Base-by-base conservation (phyloP, 2,888 invertebrate genomes). In the Amiota mariae region DNA sequence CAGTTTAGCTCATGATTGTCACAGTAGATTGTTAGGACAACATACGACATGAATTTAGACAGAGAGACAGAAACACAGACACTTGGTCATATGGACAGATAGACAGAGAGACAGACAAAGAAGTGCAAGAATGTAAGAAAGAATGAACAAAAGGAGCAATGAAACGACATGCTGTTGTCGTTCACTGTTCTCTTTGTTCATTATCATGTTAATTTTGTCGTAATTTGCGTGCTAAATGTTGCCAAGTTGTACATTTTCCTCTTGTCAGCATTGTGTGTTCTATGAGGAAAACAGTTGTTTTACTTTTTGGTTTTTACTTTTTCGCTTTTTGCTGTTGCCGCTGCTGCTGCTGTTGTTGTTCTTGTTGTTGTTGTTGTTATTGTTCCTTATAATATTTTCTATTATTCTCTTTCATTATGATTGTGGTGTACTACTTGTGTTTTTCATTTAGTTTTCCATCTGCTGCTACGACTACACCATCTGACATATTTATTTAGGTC, bases 181-280 rank as follows among this genome's bases (percentile, higher is more conserved):
- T 59, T 59, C 59, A 72, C 63, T 72, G 46, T 66, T 63, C 12
- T 13, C 64, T 48, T 51, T 66, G 59, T 85, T 84, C 85, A 84
- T 84, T 84, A 85, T 84, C 85, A 84, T 84, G 85, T 85, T 84
- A 84, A 84, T 84, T 84, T 84, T 85, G 84, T 81, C 84, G 84
- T 84, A 84, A 84, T 84, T 84, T 84, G 84, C 84, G 79, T 82
- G 84, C 85, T 85, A 84, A 84, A 84, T 85, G 84, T 84, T 84
- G 84, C 85, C 84, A 84, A 85, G 81, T 71, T 77, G 77, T 79
- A 79, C 77, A 36, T 80, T 80, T 78, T 70, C 81, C 80, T 82
- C 13, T 49, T 51, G 15, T 48, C 49, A 11, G 54, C 54, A 54
- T 24, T 54, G 54, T 54, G n/a, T 10, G 54, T 54, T n/a, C 54